Conservation (phyloP, 2,797 vertebrate genomes). For the Balearica regulorum region DNA sequence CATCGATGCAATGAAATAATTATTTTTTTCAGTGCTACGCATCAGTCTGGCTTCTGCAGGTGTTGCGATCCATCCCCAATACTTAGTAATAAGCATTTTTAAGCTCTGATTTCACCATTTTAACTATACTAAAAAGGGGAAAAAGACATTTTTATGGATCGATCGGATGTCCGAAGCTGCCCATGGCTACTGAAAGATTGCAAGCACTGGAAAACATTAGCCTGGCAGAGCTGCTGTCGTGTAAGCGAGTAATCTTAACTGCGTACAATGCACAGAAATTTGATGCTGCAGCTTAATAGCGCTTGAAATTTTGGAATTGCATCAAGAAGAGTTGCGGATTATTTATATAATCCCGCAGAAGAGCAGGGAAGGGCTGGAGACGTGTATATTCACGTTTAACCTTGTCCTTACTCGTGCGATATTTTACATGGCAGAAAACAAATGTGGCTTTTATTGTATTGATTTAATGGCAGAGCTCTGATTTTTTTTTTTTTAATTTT, state of each 20-base stretch:
- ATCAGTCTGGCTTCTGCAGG: fast-evolving
- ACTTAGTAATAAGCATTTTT: background rate
- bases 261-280: fast-evolving
- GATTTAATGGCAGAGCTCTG: background rate
- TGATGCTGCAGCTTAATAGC: background rate
- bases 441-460: background rate
- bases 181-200: background rate
- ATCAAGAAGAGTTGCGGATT: background rate
- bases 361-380: background rate
- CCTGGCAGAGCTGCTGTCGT: fast-evolving
- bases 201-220: background rate
- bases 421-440: background rate
- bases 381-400: fast-evolving
- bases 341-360: background rate
- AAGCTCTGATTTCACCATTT: background rate
- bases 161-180: fast-evolving
- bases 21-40: background rate
- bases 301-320: background rate
- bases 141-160: background rate
- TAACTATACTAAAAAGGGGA: background rate
- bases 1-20: fast-evolving
- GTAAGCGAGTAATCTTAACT: background rate
- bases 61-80: background rate
- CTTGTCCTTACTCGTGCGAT: background rate
- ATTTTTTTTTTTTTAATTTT: background rate